A percentile compares a stretch with the other conserved stretches of the same genome.
Conservation (phyloP, 1,140 invertebrate genomes). For the Saxidomus purpurata region DNA sequence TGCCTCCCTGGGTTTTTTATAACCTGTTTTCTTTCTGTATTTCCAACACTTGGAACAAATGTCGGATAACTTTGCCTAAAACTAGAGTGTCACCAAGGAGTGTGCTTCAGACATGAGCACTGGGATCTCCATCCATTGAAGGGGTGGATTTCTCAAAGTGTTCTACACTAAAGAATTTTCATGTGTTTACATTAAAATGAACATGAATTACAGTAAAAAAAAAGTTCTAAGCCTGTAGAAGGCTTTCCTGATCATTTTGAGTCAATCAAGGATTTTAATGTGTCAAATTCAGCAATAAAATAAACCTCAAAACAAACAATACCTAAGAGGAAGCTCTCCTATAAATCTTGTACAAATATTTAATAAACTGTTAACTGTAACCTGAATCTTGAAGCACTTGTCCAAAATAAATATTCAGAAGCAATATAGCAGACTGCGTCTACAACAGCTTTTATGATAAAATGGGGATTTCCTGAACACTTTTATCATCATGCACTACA, state of each 20-base stretch:
- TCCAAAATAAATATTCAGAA: slow-evolving; percentile 38
- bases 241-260: not conserved
- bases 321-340: not conserved
- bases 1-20: too few relatives aligned
- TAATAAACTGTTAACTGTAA: slow-evolving; percentile 37
- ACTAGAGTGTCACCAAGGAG: too few relatives aligned
- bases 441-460: slow-evolving; percentile 1
- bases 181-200: slow-evolving; percentile 7
- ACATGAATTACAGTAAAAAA: too few relatives aligned
- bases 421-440: not conserved
- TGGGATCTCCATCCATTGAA: too few relatives aligned
- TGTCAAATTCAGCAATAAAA: slow-evolving; percentile 39
- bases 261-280: slow-evolving; percentile 30
- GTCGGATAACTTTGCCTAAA: too few relatives aligned
- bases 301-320: slow-evolving; percentile 35
- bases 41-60: too few relatives aligned
- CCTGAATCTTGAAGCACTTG: slow-evolving; percentile 20
- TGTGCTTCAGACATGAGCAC: too few relatives aligned
- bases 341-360: slow-evolving; percentile 45
- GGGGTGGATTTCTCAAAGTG: too few relatives aligned
- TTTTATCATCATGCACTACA: not conserved
- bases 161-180: too few relatives aligned
- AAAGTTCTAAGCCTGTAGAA: not conserved
- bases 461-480: not conserved
- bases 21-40: too few relatives aligned